These are phyloP conservation scores for Meloidogyne exigua DNA, from an alignment of 1,140 invertebrate species.

Conservation along the genomic window DNA sequence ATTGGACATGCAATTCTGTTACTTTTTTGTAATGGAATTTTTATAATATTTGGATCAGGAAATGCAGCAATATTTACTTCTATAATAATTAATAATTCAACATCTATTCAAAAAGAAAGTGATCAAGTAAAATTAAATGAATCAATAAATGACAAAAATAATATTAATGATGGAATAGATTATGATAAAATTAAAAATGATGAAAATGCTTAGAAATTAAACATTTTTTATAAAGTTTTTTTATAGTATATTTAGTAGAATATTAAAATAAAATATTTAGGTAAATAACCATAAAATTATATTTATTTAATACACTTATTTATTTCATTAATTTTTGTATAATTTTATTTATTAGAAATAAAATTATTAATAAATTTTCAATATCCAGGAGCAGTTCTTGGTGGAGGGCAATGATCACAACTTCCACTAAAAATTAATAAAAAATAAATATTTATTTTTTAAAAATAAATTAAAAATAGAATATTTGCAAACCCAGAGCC, in stretches of 20 bases:
- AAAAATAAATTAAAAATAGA: no score
- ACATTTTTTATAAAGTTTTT: no score
- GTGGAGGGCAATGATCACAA: conserved; percentile 22
- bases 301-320: neutral
- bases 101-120: neutral
- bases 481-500: conserved; percentile 5
- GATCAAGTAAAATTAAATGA: neutral
- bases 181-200: neutral
- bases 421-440: conserved; percentile 11
- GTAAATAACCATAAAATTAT: no score
- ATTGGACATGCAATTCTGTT: conserved; percentile 29
- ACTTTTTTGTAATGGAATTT: conserved; percentile 25
- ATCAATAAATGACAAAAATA: neutral
- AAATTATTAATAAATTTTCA: neutral
- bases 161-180: neutral
- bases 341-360: neutral
- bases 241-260: no score
- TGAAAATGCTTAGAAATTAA: neutral
- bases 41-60: conserved; percentile 16
- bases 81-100: neutral
- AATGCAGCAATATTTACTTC: conserved; percentile 26
- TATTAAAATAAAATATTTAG: neutral
- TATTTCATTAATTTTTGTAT: neutral
- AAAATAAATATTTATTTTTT: no score
- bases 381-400: conserved; percentile 22